Evolutionary conservation across 2,113 vertebrate genomes (phyloP), one percentile per base, ranked within the genome.

Genomic region (Crotalus helleri): DNA sequence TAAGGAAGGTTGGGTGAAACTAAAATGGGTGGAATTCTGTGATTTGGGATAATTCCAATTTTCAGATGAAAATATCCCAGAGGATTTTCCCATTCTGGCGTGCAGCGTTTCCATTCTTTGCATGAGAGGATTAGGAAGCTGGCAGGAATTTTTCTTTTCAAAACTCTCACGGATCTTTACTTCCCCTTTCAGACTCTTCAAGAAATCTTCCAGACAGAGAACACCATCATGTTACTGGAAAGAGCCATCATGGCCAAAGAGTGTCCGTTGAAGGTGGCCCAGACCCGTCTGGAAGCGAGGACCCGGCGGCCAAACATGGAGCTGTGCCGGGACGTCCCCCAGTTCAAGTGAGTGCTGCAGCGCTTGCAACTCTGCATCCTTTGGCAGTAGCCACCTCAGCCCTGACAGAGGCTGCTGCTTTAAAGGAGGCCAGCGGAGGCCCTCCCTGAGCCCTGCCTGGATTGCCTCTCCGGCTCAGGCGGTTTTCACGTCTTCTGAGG

Each of bases 171-270:
- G 2, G 6, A 1, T 44, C 3, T 29, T 39, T 33, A 3, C 17
- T 1, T 51, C 15, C 6, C 21, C 9, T 61, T 86, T 44, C 95
- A 98, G 98, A 96, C 96, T 0, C 94, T 97, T 91, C 97, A 98
- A 91, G 96, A 98, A 95, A 97, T 97, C 95, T 97, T 98, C 88
- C 98, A 98, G 97, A 97, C 96, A 0, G 97, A 97, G 96, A 96
- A 97, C 54, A 97, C 96, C 26, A 96, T 98, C 53, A 54, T 91
- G 95, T 94, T 97, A 81, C 92, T 97, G 92, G 96, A 98, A 90
- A 96, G 94, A 69, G 96, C 97, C 89, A 97, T 97, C 58, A 81
- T 93, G 94, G 96, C 97, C 64, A 98, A 98, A 95, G 97, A 98
- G 53, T 94, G 94, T 51, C 96, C 97, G 0, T 94, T 98, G 94